Percentiles rank a stretch among this genome's conserved stretches.
Conservation (phyloP, 2,888 invertebrate species). For the Gari tellinella region DNA sequence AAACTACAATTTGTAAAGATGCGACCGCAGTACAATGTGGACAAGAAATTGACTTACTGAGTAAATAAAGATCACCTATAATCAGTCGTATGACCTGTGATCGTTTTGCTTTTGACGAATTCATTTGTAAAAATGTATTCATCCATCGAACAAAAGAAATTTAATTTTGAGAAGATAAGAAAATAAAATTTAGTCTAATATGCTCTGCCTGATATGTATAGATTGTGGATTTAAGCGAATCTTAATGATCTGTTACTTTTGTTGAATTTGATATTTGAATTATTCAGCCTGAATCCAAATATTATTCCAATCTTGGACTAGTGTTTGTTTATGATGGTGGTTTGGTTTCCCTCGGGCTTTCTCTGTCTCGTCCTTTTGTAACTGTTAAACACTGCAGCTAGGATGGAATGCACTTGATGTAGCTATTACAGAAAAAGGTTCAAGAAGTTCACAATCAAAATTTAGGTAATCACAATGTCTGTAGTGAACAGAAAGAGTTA, state of each 20-base stretch:
- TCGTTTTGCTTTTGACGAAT: conserved; percentile 24
- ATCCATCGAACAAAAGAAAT: conserved; percentile 35
- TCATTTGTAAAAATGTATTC: conserved; percentile 23
- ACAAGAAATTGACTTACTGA: conserved; percentile 34
- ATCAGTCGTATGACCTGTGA: conserved; percentile 46
- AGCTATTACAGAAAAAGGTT: not conserved
- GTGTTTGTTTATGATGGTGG: conserved; percentile 27
- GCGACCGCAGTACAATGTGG: conserved; percentile 3
- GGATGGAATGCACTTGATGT: conserved; percentile 1
- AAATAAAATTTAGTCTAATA: conserved; percentile 43
- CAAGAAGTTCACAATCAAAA: conserved; percentile 2
- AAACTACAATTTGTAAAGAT: conserved; percentile 26
- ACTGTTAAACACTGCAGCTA: not conserved
- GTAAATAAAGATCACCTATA: conserved; percentile 35
- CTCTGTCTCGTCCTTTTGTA: conserved; percentile 32
- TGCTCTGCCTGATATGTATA: conserved; percentile 32
- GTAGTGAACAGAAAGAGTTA: too few relatives aligned
- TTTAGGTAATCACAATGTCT: too few relatives aligned
- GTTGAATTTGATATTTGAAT: conserved; percentile 19
- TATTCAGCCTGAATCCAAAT: conserved; percentile 39
- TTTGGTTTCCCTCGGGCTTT: not conserved
- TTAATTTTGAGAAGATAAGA: conserved; percentile 37
- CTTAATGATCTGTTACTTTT: conserved; percentile 28
- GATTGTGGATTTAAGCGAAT: not conserved
- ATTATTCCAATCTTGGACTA: conserved; percentile 19